phyloP scores from a whole-genome alignment of 2,888 invertebrate species.

The Eutolmus rufibarbis region DNA sequence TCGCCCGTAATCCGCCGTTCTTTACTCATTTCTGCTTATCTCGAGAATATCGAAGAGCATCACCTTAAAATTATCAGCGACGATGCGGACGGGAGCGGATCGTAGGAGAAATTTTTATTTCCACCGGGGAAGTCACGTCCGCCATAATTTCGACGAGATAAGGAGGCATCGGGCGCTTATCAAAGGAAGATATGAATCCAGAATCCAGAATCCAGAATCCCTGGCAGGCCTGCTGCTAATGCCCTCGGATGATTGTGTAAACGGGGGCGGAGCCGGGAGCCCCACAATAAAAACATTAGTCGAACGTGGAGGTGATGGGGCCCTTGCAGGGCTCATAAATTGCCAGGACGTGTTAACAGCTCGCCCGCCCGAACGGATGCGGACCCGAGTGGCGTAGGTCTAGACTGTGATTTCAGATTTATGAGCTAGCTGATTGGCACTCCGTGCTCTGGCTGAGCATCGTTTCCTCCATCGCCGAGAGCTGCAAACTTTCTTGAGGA shows the following conservation, averaged over 20 bases:
- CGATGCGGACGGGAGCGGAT: neutral
- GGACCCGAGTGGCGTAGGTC: neutral
- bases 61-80: neutral
- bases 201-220: slow-evolving; percentile 14
- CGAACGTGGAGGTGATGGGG: neutral
- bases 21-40: neutral
- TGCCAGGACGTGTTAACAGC: neutral
- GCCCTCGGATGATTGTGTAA: neutral
- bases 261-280: neutral
- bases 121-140: neutral
- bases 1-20: neutral
- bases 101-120: neutral
- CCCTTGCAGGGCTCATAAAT: neutral
- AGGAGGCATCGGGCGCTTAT: neutral
- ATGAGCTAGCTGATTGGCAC: neutral
- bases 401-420: neutral
- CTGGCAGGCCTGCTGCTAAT: neutral
- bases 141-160: slow-evolving; percentile 1
- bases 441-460: neutral
- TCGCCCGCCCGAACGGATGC: neutral
- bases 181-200: neutral
- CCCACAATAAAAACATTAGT: neutral
- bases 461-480: neutral
- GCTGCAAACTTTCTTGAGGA: neutral
- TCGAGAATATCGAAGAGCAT: neutral